Conservation (phyloP, 92 coral and sea anemone species). For the Scolanthus callimorphus region DNA sequence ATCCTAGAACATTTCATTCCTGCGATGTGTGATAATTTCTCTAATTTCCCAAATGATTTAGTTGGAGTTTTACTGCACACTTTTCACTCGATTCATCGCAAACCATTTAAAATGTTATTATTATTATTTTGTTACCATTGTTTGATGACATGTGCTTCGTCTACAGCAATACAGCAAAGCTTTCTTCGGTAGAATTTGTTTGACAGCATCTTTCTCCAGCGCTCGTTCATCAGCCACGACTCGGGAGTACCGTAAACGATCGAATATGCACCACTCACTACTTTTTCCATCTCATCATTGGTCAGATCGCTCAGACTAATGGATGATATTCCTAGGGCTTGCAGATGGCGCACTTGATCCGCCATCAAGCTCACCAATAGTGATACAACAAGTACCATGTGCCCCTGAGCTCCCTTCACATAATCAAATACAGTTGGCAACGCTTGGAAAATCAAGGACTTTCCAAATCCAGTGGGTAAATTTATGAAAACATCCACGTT, state of each 20-base stretch:
- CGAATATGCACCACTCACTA: too few relatives aligned
- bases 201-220: slow-evolving; percentile 1
- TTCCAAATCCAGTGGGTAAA: not conserved
- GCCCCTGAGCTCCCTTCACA: not conserved
- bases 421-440: not conserved
- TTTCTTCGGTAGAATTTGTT: not conserved
- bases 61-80: too few relatives aligned
- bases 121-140: slow-evolving; percentile 3
- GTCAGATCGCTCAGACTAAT: too few relatives aligned
- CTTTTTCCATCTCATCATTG: too few relatives aligned
- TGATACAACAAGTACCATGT: slow-evolving; percentile 3
- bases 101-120: too few relatives aligned
- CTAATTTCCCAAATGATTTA: too few relatives aligned
- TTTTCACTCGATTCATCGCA: too few relatives aligned
- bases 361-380: not conserved
- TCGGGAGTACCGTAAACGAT: not conserved
- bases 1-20: too few relatives aligned
- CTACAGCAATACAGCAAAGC: slow-evolving; percentile 2
- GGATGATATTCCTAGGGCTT: not conserved
- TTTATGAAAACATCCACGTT: not conserved
- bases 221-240: not conserved
- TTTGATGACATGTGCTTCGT: slow-evolving; percentile 3
- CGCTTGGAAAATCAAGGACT: slow-evolving; percentile 1
- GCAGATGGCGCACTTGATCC: not conserved
- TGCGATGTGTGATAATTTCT: too few relatives aligned